phyloP scores from a whole-genome alignment of 2,888 invertebrate genomes.

The Callosobruchus maculatus region DNA sequence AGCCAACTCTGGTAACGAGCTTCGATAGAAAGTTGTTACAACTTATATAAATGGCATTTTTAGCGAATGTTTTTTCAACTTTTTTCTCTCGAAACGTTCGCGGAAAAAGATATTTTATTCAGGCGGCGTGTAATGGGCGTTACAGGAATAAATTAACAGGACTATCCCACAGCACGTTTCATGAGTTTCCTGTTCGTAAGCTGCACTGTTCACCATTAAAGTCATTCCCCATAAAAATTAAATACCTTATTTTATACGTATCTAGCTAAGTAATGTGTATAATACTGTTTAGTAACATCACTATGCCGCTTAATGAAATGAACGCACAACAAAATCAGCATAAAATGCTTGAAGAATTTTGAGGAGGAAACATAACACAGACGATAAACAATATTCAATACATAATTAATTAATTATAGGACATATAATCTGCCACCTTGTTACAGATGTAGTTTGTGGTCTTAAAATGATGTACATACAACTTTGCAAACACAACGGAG shows the following conservation, averaged over 20 bases:
- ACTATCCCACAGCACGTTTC: neutral
- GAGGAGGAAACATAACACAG: no score
- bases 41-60: neutral
- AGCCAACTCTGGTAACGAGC: neutral
- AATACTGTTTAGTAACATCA: no score
- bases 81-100: neutral
- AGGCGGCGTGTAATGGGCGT: neutral
- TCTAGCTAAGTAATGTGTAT: no score
- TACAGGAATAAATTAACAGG: neutral
- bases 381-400: no score
- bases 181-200: neutral
- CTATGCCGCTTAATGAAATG: no score
- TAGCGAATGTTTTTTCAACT: neutral
- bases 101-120: neutral
- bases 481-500: no score
- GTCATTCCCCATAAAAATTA: neutral
- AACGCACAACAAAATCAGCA: no score
- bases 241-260: neutral
- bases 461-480: no score
- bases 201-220: neutral
- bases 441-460: no score
- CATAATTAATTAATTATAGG: no score
- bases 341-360: no score
- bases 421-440: no score
- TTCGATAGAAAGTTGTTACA: neutral